Evolutionary conservation across 2,797 vertebrate genomes (phyloP).

Genomic region (Antennarius maculatus): DNA sequence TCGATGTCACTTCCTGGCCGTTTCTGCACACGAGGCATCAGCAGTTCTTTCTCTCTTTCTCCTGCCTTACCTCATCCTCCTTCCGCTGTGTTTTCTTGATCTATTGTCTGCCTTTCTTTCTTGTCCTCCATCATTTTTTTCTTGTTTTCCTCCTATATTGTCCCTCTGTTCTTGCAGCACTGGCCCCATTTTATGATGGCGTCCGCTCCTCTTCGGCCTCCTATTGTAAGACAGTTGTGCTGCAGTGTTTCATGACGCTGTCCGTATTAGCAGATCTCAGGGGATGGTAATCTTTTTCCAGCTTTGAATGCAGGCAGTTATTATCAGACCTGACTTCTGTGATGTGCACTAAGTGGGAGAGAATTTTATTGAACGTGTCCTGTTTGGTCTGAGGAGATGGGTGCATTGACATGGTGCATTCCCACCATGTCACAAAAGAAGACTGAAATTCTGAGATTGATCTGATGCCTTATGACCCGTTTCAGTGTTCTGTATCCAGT

Average conservation of each 20-base stretch:
- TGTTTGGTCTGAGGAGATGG: conserved; percentile 1
- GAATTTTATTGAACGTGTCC: neutral
- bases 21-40: too few species aligned
- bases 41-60: neutral
- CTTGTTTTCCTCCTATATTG: neutral
- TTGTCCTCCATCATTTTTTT: conserved; percentile 1
- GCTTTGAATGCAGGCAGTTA: neutral
- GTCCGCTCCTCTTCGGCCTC: conserved; percentile 27
- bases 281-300: conserved; percentile 12
- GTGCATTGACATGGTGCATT: neutral
- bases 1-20: too few species aligned
- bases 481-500: neutral
- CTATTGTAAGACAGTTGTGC: conserved; percentile 22
- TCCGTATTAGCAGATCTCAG: conserved; percentile 26
- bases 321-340: neutral
- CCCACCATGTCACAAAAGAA: neutral
- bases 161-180: conserved; percentile 40
- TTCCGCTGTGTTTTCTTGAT: neutral
- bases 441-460: neutral
- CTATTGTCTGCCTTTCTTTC: conserved; percentile 11
- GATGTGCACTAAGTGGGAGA: neutral
- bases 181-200: conserved; percentile 50
- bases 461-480: neutral
- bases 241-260: conserved; percentile 13
- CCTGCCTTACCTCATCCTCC: neutral